phyloP scores from a whole-genome alignment of 1,140 invertebrate species.

The Geopemphigus sp. region DNA sequence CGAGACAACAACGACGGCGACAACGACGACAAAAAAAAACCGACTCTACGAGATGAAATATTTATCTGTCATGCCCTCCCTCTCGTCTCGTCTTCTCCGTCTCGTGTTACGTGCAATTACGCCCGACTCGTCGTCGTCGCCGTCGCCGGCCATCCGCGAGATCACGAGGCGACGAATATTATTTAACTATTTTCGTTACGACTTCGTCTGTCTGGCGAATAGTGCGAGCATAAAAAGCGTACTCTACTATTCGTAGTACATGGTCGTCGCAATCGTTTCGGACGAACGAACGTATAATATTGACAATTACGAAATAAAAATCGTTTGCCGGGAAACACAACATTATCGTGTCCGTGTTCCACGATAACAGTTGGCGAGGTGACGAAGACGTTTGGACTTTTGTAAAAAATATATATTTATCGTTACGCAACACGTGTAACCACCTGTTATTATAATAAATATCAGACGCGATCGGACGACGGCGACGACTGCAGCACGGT shows the following conservation, averaged over 20 bases:
- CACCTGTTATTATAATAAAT: background rate
- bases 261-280: no score
- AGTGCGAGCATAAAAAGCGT: no score
- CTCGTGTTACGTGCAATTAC: background rate
- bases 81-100: background rate
- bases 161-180: background rate
- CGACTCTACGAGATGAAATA: slow-evolving; percentile 13
- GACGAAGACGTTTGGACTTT: background rate
- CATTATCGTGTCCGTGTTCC: no score
- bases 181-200: slow-evolving; percentile 6
- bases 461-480: no score
- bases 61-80: background rate
- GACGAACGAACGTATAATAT: no score
- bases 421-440: no score
- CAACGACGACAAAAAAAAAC: background rate
- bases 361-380: no score
- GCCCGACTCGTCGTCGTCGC: background rate
- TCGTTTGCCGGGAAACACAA: no score
- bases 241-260: no score
- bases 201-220: background rate
- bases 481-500: background rate
- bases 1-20: slow-evolving; percentile 13
- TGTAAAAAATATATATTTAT: no score
- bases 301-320: no score
- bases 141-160: no score